phyloP scores from a whole-genome alignment of 2,113 vertebrate genomes.

The Caranx melampygus region DNA sequence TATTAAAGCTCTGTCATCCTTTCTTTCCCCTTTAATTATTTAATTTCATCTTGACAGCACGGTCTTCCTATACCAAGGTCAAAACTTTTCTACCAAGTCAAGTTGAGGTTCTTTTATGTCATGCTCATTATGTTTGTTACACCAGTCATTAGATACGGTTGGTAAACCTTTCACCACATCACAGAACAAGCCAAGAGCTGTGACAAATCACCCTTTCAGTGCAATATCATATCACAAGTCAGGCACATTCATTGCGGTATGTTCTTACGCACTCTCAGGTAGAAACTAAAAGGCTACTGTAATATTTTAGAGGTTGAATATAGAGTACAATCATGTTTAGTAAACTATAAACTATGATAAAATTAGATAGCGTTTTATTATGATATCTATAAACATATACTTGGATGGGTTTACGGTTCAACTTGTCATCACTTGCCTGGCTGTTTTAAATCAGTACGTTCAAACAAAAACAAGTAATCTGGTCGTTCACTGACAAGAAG shows the following conservation, averaged over 20 bases:
- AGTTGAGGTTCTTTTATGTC: not conserved
- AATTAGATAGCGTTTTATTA: too few relatives aligned
- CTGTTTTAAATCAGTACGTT: conserved; percentile 1
- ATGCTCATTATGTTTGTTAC: not conserved
- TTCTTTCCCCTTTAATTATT: not conserved
- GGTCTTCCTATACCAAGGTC: not conserved
- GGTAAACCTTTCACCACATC: not conserved
- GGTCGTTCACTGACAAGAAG: not conserved
- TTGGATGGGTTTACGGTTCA: too few relatives aligned
- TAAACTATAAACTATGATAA: too few relatives aligned
- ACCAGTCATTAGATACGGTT: not conserved
- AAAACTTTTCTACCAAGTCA: not conserved
- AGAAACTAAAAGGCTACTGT: too few relatives aligned
- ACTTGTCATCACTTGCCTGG: not conserved
- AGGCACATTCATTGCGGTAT: not conserved
- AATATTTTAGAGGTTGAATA: too few relatives aligned
- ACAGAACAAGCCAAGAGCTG: too few relatives aligned
- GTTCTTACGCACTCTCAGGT: too few relatives aligned
- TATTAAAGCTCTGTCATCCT: conserved; percentile 3
- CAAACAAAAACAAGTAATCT: not conserved
- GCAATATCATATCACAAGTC: not conserved
- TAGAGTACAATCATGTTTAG: too few relatives aligned
- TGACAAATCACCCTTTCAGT: not conserved
- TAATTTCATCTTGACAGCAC: not conserved
- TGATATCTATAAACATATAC: not conserved